A percentile compares a stretch with the other conserved stretches of the same genome.
These are phyloP conservation scores for Potorous gilbertii DNA, from an alignment of 2,797 vertebrate species.

Conservation along the genomic window DNA sequence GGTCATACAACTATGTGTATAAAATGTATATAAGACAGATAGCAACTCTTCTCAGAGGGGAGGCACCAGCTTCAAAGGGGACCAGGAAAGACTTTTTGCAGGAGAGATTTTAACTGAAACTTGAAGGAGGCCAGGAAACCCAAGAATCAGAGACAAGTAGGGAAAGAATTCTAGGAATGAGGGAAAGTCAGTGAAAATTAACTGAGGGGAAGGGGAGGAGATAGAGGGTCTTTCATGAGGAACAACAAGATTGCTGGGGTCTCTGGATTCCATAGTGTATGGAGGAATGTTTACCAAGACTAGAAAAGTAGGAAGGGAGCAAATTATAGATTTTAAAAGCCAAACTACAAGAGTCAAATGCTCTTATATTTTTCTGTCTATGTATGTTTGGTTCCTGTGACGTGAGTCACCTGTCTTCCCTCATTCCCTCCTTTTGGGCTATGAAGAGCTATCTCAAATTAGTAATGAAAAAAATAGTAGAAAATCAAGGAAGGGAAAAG, in stretches of 20 bases:
- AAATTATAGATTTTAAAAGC: not conserved
- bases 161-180: not conserved
- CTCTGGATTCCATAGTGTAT: not conserved
- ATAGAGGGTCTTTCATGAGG: not conserved
- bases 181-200: not conserved
- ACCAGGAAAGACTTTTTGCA: not conserved
- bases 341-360: not conserved
- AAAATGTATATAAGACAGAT: not conserved
- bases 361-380: not conserved
- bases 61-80: not conserved
- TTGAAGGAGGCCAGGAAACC: not conserved
- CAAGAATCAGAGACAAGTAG: not conserved
- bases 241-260: not conserved
- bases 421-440: not conserved
- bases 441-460: not conserved
- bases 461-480: not conserved
- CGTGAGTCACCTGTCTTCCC: accelerated
- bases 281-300: not conserved
- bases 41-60: not conserved
- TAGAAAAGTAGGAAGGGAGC: not conserved
- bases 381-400: not conserved
- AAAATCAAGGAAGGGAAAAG: not conserved
- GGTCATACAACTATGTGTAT: no score
- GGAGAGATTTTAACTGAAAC: not conserved
- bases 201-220: not conserved